A percentile compares a stretch with the other conserved stretches of the same genome.
phyloP scores from a whole-genome alignment of 1,140 invertebrate species.

The Rhagoletis pomonella region DNA sequence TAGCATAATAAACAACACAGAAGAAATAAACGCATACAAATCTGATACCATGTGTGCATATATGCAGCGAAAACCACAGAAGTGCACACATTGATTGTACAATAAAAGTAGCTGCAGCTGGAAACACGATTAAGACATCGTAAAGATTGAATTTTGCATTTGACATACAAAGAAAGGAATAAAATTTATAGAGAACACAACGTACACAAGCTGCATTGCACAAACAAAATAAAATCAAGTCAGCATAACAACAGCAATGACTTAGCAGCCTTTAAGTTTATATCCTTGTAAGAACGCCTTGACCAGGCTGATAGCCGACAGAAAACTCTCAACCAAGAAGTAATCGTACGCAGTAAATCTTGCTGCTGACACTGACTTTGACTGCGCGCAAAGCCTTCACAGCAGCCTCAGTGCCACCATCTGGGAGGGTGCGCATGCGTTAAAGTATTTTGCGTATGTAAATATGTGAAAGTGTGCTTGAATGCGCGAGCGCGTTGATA shows the following conservation, averaged over 20 bases:
- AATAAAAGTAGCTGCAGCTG: conserved; percentile 51
- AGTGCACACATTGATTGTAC: conserved; percentile 36
- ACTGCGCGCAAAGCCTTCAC: background rate
- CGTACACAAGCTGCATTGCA: background rate
- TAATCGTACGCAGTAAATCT: conserved; percentile 48
- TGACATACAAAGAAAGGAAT: conserved; percentile 13
- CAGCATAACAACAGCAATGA: conserved; percentile 15
- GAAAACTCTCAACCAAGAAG: background rate
- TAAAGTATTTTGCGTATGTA: background rate
- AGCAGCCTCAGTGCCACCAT: background rate
- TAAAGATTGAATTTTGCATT: conserved; percentile 50
- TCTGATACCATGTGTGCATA: background rate
- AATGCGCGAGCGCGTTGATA: conserved; percentile 62
- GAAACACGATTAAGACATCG: conserved; percentile 45
- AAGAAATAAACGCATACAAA: background rate
- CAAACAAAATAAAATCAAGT: conserved; percentile 1
- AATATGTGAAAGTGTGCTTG: background rate
- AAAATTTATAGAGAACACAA: background rate
- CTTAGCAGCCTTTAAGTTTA: conserved; percentile 22
- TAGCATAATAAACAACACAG: conserved; percentile 1
- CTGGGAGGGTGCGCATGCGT: background rate
- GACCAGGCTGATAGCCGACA: conserved; percentile 22
- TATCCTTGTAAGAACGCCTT: conserved; percentile 3
- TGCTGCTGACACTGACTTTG: conserved; percentile 10
- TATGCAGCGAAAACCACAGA: background rate